Conservation (phyloP, 2,113 vertebrate genomes). For the Lagopus leucura region DNA sequence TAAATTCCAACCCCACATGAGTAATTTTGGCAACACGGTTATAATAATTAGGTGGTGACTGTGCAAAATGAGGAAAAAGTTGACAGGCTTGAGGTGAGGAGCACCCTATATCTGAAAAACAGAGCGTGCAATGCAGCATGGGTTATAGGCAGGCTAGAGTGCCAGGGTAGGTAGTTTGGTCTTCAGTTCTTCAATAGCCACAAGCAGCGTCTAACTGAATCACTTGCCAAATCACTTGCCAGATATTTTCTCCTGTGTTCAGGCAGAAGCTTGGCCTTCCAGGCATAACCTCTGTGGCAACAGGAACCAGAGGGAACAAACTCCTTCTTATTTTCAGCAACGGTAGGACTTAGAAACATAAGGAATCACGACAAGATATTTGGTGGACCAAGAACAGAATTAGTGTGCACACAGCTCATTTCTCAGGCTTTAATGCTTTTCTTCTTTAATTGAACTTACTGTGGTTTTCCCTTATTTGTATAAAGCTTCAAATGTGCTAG, state of each 20-base stretch:
- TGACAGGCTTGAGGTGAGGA: background rate
- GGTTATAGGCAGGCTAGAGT: background rate
- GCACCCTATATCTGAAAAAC: background rate
- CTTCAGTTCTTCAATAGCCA: background rate
- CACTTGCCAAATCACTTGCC: background rate
- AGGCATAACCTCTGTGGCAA: background rate
- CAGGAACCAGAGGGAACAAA: background rate
- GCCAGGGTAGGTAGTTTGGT: background rate
- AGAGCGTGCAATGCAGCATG: accelerated
- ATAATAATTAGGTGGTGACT: background rate
- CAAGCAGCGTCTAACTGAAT: background rate
- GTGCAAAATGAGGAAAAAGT: background rate
- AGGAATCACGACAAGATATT: background rate
- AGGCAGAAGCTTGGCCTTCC: background rate
- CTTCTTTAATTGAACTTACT: conserved; percentile 9
- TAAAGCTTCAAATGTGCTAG: conserved; percentile 29
- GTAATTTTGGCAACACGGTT: background rate
- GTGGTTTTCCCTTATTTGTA: conserved; percentile 37
- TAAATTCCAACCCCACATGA: background rate
- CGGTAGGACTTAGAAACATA: background rate
- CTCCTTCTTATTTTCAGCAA: background rate
- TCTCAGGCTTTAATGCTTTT: background rate
- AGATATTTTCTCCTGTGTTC: background rate
- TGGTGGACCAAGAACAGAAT: background rate
- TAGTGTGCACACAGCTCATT: background rate